Conservation (phyloP, 2,888 invertebrate species). For the Apamea epomidion region DNA sequence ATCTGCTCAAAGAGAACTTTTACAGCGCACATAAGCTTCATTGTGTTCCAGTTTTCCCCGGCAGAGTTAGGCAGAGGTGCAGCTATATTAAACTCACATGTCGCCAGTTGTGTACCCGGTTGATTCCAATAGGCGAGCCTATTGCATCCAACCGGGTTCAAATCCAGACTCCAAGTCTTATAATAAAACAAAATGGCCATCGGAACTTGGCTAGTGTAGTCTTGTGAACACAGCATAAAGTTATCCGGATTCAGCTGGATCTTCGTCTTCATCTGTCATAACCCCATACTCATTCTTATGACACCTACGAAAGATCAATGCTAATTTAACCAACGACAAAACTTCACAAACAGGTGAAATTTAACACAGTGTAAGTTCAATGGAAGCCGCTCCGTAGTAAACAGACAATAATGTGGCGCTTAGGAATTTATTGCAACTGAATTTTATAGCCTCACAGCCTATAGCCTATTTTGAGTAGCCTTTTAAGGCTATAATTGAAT, state of each 20-base stretch:
- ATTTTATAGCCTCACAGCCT: conserved; percentile 47
- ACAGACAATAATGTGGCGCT: conserved; percentile 62
- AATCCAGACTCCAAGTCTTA: background rate
- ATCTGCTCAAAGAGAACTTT: too few species aligned
- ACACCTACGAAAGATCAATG: conserved; percentile 19
- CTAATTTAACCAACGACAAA: conserved; percentile 31
- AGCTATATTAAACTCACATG: background rate
- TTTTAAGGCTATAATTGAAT: conserved; percentile 61
- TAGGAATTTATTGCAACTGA: conserved; percentile 58
- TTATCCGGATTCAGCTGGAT: background rate
- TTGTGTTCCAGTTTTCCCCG: background rate
- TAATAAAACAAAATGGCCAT: background rate
- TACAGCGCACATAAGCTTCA: background rate
- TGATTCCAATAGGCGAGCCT: too few species aligned
- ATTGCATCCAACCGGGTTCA: background rate
- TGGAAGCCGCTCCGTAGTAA: conserved; percentile 53
- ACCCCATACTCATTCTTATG: background rate
- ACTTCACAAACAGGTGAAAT: conserved; percentile 51
- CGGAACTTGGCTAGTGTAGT: background rate
- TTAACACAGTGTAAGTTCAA: conserved; percentile 55
- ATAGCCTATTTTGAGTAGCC: conserved; percentile 60
- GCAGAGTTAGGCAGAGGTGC: background rate
- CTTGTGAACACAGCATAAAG: background rate
- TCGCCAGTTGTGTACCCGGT: background rate
- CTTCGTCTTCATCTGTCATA: background rate